These are phyloP conservation scores for Philhelius pedissequus DNA, from an alignment of 2,888 invertebrate genomes.

Conservation along the genomic window DNA sequence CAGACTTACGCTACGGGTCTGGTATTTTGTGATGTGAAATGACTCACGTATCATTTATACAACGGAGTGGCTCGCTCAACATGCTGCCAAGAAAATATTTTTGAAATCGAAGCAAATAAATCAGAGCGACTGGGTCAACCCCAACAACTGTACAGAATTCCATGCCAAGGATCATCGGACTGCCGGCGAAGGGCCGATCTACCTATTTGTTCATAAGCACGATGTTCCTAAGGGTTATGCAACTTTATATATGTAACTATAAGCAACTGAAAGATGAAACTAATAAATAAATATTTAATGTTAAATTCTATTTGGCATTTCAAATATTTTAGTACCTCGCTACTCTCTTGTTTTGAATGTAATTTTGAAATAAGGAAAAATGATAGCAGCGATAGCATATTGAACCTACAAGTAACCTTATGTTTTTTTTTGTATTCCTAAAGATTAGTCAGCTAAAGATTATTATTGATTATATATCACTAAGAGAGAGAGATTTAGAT, in stretches of 20 bases:
- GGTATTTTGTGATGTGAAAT: slow-evolving; percentile 30
- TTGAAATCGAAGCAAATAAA: slow-evolving; percentile 2
- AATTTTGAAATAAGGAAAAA: not conserved
- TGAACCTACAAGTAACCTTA: not conserved
- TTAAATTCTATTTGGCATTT: not conserved
- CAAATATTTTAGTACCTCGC: not conserved
- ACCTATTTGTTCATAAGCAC: not conserved
- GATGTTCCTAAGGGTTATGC: slow-evolving; percentile 1
- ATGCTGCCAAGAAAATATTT: slow-evolving; percentile 7
- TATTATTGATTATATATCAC: not conserved
- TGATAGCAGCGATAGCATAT: not conserved
- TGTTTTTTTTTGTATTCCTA: not conserved
- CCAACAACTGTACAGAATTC: not conserved
- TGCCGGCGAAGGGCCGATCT: not conserved
- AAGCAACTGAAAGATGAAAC: not conserved
- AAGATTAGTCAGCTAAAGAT: not conserved
- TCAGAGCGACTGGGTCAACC: not conserved
- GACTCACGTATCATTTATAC: slow-evolving; percentile 18
- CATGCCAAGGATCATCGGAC: slow-evolving; percentile 37
- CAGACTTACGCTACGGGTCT: not conserved
- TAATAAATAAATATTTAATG: not conserved
- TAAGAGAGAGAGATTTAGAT: not conserved
- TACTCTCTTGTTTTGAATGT: not conserved
- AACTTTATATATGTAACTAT: too few species aligned
- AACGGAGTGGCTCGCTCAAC: not conserved